Percentiles rank a stretch among this genome's conserved stretches.
These are phyloP conservation scores for Bombycilla garrulus DNA, from an alignment of 2,113 vertebrate genomes.

Conservation along the genomic window DNA sequence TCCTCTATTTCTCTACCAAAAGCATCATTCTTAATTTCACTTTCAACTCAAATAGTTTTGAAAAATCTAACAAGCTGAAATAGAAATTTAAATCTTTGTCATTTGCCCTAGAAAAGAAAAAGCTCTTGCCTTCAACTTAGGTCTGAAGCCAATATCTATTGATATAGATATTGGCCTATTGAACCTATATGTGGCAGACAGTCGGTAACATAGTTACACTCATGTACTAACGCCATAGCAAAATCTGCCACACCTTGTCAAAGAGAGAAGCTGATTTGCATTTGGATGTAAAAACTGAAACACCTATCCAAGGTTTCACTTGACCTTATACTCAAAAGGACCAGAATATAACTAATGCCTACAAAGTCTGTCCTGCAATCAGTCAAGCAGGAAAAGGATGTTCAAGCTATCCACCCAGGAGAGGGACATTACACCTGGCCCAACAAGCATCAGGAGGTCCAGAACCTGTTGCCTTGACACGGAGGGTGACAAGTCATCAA, in stretches of 20 bases:
- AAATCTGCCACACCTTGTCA: not conserved
- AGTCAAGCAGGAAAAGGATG: not conserved
- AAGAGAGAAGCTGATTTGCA: not conserved
- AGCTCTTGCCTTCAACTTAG: not conserved
- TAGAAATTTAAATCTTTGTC: not conserved
- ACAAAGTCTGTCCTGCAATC: not conserved
- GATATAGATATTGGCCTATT: not conserved
- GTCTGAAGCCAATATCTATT: not conserved
- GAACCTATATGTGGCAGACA: not conserved
- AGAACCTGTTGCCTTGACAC: not conserved
- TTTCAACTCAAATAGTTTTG: not conserved
- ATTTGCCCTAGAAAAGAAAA: not conserved
- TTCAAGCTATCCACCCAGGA: not conserved
- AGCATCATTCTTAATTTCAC: not conserved
- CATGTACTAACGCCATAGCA: rapidly evolving
- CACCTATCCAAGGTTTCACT: not conserved
- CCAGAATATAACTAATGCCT: not conserved
- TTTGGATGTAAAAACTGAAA: not conserved
- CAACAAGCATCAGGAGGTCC: not conserved
- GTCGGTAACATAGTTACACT: not conserved
- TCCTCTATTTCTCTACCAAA: not conserved
- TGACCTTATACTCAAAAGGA: not conserved
- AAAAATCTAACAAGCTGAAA: not conserved
- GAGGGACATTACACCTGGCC: too few relatives aligned
- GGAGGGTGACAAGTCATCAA: not conserved